Percentiles rank a stretch among this genome's conserved stretches.
Conservation (phyloP, 2,797 vertebrate species). For the Pseudochromis fuscus region DNA sequence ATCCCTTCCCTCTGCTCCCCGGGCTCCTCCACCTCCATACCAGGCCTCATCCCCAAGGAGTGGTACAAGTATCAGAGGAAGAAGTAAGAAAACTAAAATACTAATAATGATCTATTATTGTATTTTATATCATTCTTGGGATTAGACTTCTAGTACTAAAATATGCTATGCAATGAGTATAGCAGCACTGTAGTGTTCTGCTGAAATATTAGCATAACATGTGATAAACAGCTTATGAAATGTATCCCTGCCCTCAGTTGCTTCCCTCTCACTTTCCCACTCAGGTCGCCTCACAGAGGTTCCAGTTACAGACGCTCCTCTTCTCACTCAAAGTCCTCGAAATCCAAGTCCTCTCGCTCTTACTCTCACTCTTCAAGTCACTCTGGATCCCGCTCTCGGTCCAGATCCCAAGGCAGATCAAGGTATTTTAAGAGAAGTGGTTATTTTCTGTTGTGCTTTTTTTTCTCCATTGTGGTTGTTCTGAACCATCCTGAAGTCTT, state of each 20-base stretch:
- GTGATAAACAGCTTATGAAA: not conserved
- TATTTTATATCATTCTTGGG: not conserved
- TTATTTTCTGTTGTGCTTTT: not conserved
- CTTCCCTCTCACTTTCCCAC: constrained; percentile 60
- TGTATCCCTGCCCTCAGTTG: not conserved
- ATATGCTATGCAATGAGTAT: not conserved
- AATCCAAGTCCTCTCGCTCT: constrained; percentile 87
- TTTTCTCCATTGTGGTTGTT: not conserved
- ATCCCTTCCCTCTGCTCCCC: constrained; percentile 42
- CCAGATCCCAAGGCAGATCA: constrained; percentile 86
- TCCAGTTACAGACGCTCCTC: constrained; percentile 90
- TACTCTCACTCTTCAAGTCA: constrained; percentile 88
- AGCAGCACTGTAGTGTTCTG: not conserved
- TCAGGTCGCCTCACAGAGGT: constrained; percentile 91
- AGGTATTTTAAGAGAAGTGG: constrained; percentile 75
- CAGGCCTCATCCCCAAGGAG: constrained; percentile 88
- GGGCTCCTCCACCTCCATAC: constrained; percentile 48
- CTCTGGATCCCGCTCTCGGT: constrained; percentile 70
- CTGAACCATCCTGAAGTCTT: too few relatives aligned
- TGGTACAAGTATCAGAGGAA: constrained; percentile 92
- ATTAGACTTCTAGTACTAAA: not conserved
- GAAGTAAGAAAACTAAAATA: constrained; percentile 93
- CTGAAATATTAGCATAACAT: not conserved
- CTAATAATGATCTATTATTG: too few relatives aligned
- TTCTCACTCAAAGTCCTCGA: constrained; percentile 89